Evolutionary conservation across 2,888 invertebrate genomes (phyloP).

Genomic region (Monoplex corrugatus): DNA sequence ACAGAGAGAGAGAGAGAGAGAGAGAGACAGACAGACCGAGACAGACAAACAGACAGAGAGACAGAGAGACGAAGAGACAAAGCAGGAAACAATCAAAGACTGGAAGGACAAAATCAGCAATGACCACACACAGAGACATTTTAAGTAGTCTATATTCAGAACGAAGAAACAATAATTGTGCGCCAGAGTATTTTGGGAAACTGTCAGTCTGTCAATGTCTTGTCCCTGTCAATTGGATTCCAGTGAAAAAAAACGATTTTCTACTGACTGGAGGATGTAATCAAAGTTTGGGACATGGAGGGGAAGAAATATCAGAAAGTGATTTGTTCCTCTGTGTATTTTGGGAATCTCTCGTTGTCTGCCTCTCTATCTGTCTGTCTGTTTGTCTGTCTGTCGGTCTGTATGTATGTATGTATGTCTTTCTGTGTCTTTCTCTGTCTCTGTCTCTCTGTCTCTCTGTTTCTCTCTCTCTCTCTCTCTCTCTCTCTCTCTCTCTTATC

Average conservation of each 20-base stretch:
- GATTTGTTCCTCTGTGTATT: not conserved
- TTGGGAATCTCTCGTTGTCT: not conserved
- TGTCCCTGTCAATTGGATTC: not conserved
- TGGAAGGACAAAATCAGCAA: no score
- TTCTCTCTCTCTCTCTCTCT: not conserved
- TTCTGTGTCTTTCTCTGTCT: not conserved
- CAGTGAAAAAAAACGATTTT: not conserved
- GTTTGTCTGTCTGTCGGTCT: not conserved
- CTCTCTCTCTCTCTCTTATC: not conserved
- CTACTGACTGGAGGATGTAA: no score
- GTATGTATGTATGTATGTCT: conserved; percentile 10
- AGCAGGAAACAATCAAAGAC: not conserved
- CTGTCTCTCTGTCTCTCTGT: not conserved
- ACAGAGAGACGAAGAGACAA: not conserved
- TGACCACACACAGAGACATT: no score
- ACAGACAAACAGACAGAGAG: not conserved
- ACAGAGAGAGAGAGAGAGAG: not conserved
- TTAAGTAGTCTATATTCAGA: no score
- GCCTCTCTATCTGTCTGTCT: not conserved
- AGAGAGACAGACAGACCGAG: not conserved
- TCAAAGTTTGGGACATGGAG: no score
- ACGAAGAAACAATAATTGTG: no score
- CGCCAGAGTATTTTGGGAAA: no score
- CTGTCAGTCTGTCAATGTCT: not conserved
- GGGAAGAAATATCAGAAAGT: no score